Evolutionary conservation across 1,140 invertebrate species (phyloP).

Genomic region (Scaptomyza montana): DNA sequence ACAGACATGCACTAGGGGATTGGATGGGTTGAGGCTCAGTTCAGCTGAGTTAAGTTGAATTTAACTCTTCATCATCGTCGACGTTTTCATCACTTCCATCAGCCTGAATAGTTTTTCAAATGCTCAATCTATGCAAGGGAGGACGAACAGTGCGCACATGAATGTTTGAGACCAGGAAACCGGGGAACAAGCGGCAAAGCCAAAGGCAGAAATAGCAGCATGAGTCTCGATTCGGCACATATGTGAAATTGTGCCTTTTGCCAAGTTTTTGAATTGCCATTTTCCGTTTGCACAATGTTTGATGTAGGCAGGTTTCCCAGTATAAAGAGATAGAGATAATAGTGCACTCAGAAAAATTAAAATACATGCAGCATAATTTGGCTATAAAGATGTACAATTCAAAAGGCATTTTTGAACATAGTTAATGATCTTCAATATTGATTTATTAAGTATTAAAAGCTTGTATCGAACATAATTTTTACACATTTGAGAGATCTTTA

Average conservation of each 20-base stretch:
- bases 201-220: background rate
- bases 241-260: constrained; percentile 69
- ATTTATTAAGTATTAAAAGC: too few relatives aligned
- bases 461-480: too few relatives aligned
- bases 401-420: too few relatives aligned
- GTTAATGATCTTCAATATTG: too few relatives aligned
- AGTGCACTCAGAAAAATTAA: constrained; percentile 5
- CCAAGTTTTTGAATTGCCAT: constrained; percentile 64
- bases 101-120: constrained; percentile 77
- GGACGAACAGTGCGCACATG: constrained; percentile 65
- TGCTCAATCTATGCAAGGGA: constrained; percentile 74
- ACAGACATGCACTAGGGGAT: background rate
- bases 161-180: constrained; percentile 63
- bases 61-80: constrained; percentile 60
- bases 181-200: background rate
- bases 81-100: constrained; percentile 73
- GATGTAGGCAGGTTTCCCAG: constrained; percentile 29
- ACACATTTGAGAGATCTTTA: too few relatives aligned
- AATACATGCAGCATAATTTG: background rate
- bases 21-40: constrained; percentile 1
- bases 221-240: constrained; percentile 35
- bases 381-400: too few relatives aligned
- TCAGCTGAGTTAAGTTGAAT: constrained; percentile 43
- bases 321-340: background rate
- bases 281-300: constrained; percentile 57